Conservation (phyloP, 1,140 invertebrate genomes). For the Anastatus disparis region DNA sequence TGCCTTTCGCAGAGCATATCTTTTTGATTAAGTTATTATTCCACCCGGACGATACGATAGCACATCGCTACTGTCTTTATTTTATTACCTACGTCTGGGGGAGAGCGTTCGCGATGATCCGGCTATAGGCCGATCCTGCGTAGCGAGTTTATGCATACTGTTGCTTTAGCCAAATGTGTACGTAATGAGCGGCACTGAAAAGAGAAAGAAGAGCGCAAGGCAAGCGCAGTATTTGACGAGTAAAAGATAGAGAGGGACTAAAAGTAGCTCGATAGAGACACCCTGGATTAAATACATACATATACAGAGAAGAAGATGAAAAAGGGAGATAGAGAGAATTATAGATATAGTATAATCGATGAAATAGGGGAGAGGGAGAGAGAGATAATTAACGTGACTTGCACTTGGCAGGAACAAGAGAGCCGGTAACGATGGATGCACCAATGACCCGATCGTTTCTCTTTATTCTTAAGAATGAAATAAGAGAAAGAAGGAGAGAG, state of each 20-base stretch:
- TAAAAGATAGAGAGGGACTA: slow-evolving; percentile 58
- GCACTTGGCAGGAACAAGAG: slow-evolving; percentile 42
- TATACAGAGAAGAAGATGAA: too few species aligned
- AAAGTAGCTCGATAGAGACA: slow-evolving; percentile 62
- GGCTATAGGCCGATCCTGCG: slow-evolving; percentile 52
- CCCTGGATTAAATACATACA: slow-evolving; percentile 55
- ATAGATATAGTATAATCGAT: slow-evolving; percentile 61
- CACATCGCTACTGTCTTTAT: slow-evolving; percentile 55
- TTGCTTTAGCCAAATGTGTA: slow-evolving; percentile 21
- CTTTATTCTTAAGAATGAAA: background rate
- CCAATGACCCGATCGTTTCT: slow-evolving; percentile 4
- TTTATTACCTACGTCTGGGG: slow-evolving; percentile 41
- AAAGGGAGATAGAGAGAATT: slow-evolving; percentile 48
- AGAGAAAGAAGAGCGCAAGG: too few species aligned
- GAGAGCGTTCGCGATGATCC: too few species aligned
- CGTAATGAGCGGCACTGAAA: slow-evolving; percentile 26
- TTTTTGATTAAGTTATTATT: slow-evolving; percentile 52
- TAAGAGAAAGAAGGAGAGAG: background rate
- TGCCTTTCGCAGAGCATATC: background rate
- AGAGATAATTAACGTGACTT: slow-evolving; percentile 55
- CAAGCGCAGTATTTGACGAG: slow-evolving; percentile 49
- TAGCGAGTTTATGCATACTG: slow-evolving; percentile 37
- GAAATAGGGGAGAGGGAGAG: slow-evolving; percentile 37
- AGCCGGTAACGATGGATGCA: background rate
- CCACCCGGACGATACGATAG: slow-evolving; percentile 53